phyloP scores from a whole-genome alignment of 2,888 invertebrate genomes.

The Diplolepis rosae region DNA sequence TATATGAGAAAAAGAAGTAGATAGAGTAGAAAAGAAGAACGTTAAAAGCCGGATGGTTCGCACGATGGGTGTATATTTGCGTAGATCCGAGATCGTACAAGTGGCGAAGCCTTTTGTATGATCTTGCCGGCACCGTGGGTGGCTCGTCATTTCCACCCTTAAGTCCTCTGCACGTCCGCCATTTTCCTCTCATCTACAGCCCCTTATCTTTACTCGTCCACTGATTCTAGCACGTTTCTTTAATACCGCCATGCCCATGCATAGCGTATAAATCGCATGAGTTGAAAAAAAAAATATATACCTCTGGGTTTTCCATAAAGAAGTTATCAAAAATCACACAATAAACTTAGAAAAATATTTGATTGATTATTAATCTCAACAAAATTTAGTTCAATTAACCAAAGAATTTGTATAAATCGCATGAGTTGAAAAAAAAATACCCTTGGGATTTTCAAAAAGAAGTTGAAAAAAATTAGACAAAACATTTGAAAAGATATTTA shows the following conservation, averaged over 20 bases:
- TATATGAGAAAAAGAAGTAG: constrained; percentile 19
- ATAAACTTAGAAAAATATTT: no score
- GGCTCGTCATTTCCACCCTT: constrained; percentile 45
- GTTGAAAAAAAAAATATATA: no score
- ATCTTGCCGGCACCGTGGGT: constrained; percentile 61
- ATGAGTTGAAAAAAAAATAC: no score
- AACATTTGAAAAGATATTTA: no score
- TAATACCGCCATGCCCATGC: not conserved
- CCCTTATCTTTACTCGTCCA: not conserved
- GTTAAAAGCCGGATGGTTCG: constrained; percentile 55
- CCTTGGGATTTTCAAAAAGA: no score
- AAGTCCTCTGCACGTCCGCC: constrained; percentile 39
- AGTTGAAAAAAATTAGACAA: no score
- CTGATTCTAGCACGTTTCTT: not conserved
- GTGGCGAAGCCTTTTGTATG: constrained; percentile 65
- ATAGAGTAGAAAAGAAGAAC: constrained; percentile 38
- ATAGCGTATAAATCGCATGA: no score
- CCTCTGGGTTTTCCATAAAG: no score
- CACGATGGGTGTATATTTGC: constrained; percentile 64
- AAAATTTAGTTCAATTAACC: no score
- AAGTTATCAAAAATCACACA: no score
- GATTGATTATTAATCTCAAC: no score
- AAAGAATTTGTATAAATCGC: no score
- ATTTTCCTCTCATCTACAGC: constrained; percentile 35
- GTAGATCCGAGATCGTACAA: constrained; percentile 71